phyloP scores from a whole-genome alignment of 64 coral and sea anemone species.

The Montipora foliosa region DNA sequence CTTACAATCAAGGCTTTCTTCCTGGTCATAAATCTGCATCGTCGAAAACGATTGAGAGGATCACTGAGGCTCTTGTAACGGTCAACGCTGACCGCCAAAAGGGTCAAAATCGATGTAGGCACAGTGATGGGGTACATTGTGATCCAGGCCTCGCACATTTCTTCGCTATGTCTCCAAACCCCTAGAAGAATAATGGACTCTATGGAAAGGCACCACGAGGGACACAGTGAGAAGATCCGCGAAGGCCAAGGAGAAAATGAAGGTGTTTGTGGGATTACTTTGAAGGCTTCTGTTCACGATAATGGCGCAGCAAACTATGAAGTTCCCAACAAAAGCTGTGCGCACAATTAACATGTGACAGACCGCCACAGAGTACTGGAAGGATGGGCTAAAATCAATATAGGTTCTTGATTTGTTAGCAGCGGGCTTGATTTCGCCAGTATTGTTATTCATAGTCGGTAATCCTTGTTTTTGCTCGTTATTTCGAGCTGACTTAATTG shows the following conservation, averaged over 20 bases:
- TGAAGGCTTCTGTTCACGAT: constrained; percentile 26
- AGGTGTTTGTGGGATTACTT: constrained; percentile 48
- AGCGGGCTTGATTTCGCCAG: not conserved
- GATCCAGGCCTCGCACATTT: constrained; percentile 76
- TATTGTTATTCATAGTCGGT: constrained; percentile 2
- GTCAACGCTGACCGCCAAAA: constrained; percentile 86
- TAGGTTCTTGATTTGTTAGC: not conserved
- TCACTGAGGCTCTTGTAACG: constrained; percentile 87
- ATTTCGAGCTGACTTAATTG: too few species aligned
- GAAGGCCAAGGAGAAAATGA: constrained; percentile 57
- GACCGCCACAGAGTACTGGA: constrained; percentile 52
- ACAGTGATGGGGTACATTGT: constrained; percentile 80
- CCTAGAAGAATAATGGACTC: constrained; percentile 45
- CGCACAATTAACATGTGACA: constrained; percentile 62
- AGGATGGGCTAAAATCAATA: not conserved
- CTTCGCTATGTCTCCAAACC: constrained; percentile 68
- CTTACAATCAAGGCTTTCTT: constrained; percentile 75
- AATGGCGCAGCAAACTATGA: constrained; percentile 55
- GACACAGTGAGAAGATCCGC: constrained; percentile 41
- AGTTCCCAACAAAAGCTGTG: constrained; percentile 13
- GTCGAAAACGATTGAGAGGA: constrained; percentile 74
- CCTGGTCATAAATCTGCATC: constrained; percentile 77
- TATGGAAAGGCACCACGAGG: constrained; percentile 48
- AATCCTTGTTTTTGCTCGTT: not conserved
- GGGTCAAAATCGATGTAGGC: constrained; percentile 89